Evolutionary conservation across 2,797 vertebrate genomes (phyloP).

Genomic region (Lutjanus argentimaculatus): DNA sequence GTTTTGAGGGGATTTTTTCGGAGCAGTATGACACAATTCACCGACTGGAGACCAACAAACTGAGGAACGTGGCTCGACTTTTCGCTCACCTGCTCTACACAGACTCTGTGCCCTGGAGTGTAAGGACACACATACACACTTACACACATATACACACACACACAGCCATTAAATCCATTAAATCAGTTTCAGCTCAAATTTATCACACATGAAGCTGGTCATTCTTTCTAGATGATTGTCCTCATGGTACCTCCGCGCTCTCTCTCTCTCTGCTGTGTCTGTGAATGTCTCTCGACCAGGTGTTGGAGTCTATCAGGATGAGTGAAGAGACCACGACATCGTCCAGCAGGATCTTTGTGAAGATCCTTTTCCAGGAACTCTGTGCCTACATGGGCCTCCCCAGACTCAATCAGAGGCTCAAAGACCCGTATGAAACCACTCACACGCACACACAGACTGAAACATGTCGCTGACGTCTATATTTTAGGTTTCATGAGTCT

Average conservation of each 20-base stretch:
- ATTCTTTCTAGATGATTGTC: background rate
- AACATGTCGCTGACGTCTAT: background rate
- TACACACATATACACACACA: conserved; percentile 4
- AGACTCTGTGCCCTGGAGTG: conserved; percentile 97
- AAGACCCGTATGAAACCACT: conserved; percentile 89
- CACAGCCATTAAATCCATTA: background rate
- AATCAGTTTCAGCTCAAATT: background rate
- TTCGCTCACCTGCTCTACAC: conserved; percentile 98
- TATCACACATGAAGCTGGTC: background rate
- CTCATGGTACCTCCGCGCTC: background rate
- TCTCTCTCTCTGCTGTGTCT: background rate
- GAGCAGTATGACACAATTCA: conserved; percentile 99
- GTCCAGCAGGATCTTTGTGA: conserved; percentile 99
- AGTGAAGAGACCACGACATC: conserved; percentile 98
- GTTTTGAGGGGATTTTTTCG: conserved; percentile 96
- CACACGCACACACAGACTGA: background rate
- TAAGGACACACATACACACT: conserved; percentile 79
- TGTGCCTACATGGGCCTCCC: conserved; percentile 99
- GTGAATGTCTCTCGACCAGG: conserved; percentile 81
- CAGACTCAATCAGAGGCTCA: conserved; percentile 95
- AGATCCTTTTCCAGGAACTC: conserved; percentile 98
- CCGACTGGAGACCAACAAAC: conserved; percentile 97
- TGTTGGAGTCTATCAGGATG: conserved; percentile 94
- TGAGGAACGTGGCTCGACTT: conserved; percentile 97
- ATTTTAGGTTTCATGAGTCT: background rate